Percentiles rank a stretch among this genome's conserved stretches.
Conservation (phyloP, 2,888 invertebrate genomes). For the Mythimna lalbum region DNA sequence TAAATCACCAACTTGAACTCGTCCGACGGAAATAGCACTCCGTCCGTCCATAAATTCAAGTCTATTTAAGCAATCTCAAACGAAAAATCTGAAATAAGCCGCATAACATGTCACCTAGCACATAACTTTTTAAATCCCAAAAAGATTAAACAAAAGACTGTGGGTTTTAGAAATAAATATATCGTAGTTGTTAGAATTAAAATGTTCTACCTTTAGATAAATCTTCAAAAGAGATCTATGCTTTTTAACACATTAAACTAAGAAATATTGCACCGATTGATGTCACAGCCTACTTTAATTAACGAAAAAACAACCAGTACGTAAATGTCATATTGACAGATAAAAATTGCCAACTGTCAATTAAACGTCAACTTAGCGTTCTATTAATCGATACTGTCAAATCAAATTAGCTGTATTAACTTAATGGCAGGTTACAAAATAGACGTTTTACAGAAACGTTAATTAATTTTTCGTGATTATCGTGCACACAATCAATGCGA, state of each 20-base stretch:
- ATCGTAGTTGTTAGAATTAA: slow-evolving; percentile 51
- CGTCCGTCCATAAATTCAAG: slow-evolving; percentile 87
- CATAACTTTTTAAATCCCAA: slow-evolving; percentile 74
- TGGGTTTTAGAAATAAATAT: slow-evolving; percentile 51
- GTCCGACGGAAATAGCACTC: slow-evolving; percentile 89
- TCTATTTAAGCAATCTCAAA: slow-evolving; percentile 89
- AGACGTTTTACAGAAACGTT: slow-evolving; percentile 38
- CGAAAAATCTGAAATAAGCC: slow-evolving; percentile 88
- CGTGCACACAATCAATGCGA: slow-evolving; percentile 76
- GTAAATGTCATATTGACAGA: neutral
- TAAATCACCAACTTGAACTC: slow-evolving; percentile 87
- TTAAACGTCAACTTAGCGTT: slow-evolving; percentile 35
- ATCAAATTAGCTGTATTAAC: slow-evolving; percentile 37
- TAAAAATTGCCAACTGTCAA: slow-evolving; percentile 29
- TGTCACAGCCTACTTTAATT: slow-evolving; percentile 6
- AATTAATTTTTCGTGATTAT: slow-evolving; percentile 69
- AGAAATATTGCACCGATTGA: slow-evolving; percentile 13
- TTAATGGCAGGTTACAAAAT: slow-evolving; percentile 40
- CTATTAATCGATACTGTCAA: slow-evolving; percentile 44
- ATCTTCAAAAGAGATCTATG: slow-evolving; percentile 25
- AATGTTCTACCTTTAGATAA: slow-evolving; percentile 10
- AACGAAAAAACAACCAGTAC: neutral
- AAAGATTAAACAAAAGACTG: slow-evolving; percentile 63
- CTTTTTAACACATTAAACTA: slow-evolving; percentile 13
- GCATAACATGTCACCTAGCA: slow-evolving; percentile 80